Evolutionary conservation across 2,888 invertebrate genomes (phyloP).

Genomic region (Bedellia somnulentella): DNA sequence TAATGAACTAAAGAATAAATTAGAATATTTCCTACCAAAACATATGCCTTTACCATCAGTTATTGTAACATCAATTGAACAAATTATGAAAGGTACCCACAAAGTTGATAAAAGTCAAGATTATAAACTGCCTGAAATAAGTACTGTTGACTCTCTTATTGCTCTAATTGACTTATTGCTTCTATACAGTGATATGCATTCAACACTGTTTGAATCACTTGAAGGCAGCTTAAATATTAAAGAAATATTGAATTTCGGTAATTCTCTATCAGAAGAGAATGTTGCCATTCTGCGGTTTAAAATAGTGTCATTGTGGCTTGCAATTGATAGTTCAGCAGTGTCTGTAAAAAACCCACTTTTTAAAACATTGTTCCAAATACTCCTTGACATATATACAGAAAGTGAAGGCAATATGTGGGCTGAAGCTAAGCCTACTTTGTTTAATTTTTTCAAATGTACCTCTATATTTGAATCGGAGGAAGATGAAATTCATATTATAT

Average conservation of each 20-base stretch:
- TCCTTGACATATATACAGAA: constrained; percentile 55
- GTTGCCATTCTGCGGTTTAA: constrained; percentile 41
- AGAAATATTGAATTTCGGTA: constrained; percentile 33
- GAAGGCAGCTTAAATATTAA: constrained; percentile 46
- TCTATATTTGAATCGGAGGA: constrained; percentile 66
- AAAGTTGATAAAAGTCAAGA: constrained; percentile 21
- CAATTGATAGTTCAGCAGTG: constrained; percentile 46
- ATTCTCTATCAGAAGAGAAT: constrained; percentile 21
- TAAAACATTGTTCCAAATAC: constrained; percentile 54
- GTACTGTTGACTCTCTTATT: constrained; percentile 29
- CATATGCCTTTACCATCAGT: constrained; percentile 35
- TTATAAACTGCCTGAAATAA: constrained; percentile 29
- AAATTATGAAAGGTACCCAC: constrained; percentile 19
- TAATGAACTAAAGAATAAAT: constrained; percentile 30
- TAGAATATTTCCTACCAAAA: constrained; percentile 46
- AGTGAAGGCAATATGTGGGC: constrained; percentile 28
- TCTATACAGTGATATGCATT: constrained; percentile 40
- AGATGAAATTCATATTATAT: constrained; percentile 69
- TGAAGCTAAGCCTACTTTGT: constrained; percentile 58
- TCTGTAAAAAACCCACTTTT: constrained; percentile 56
- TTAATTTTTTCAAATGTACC: constrained; percentile 62
- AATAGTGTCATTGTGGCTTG: constrained; percentile 45
- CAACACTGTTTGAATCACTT: constrained; percentile 43
- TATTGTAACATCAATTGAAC: constrained; percentile 31
- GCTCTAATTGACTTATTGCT: constrained; percentile 35